A percentile compares a stretch with the other conserved stretches of the same genome.
Conservation (phyloP, 2,113 vertebrate genomes). For the Gasterosteus aculeatus region DNA sequence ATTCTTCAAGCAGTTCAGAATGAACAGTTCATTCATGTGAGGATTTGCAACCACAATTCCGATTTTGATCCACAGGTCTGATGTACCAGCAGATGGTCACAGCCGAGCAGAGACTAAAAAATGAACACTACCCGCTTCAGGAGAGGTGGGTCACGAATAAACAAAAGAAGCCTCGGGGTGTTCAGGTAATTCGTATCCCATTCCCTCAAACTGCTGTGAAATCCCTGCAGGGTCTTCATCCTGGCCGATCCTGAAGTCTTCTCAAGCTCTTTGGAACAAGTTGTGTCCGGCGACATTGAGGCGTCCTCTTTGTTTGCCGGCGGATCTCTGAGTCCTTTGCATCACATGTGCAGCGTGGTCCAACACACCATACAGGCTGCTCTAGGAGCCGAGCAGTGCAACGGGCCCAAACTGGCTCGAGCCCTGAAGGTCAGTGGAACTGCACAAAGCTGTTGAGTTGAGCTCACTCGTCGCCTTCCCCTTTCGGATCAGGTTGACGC, state of each 20-base stretch:
- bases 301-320: constrained; percentile 50
- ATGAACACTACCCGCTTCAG: constrained; percentile 82
- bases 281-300: constrained; percentile 82
- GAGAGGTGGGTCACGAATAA: constrained; percentile 84
- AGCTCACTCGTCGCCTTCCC: neutral
- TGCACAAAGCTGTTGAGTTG: neutral
- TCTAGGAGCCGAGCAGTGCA: constrained; percentile 81
- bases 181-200: neutral
- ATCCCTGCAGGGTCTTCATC: constrained; percentile 86
- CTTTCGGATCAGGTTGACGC: neutral
- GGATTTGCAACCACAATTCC: neutral
- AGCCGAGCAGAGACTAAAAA: constrained; percentile 88
- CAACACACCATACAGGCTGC: constrained; percentile 85
- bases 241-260: constrained; percentile 90
- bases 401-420: constrained; percentile 66
- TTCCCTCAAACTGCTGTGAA: neutral
- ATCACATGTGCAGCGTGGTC: constrained; percentile 85
- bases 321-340: constrained; percentile 60
- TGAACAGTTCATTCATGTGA: neutral
- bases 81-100: constrained; percentile 89
- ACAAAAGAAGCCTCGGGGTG: neutral
- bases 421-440: constrained; percentile 83
- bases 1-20: neutral
- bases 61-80: constrained; percentile 75
- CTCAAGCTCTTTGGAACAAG: constrained; percentile 80